Percentiles rank a stretch among this genome's conserved stretches.
Conservation (phyloP, 1,140 invertebrate species). For the Scylla paramamosain region DNA sequence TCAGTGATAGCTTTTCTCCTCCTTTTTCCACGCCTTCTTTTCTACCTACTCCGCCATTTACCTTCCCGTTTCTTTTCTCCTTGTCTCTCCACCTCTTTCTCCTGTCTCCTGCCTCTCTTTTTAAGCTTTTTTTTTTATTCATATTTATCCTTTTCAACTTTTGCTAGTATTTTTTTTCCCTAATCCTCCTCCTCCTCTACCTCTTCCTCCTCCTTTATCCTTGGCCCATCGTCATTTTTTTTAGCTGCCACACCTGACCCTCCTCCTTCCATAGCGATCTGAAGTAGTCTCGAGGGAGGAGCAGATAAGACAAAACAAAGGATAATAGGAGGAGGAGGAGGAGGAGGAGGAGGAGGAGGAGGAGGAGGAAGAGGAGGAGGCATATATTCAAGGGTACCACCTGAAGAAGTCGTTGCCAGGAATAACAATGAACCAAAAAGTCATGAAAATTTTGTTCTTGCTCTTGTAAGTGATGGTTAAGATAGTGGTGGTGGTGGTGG, state of each 20-base stretch:
- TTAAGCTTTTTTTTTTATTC: background rate
- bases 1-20: background rate
- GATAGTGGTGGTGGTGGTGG: background rate
- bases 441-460: background rate
- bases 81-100: background rate
- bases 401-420: background rate
- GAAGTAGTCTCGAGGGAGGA: slow-evolving; percentile 16
- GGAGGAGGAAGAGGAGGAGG: background rate
- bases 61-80: background rate
- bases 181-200: background rate
- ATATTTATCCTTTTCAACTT: background rate
- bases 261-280: background rate
- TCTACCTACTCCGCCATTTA: background rate
- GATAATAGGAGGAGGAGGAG: background rate
- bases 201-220: background rate
- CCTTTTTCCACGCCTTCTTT: background rate
- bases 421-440: slow-evolving; percentile 2
- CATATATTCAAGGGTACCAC: background rate
- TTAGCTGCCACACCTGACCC: background rate
- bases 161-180: too few relatives aligned
- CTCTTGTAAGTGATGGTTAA: background rate
- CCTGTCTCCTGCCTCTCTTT: background rate
- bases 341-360: background rate
- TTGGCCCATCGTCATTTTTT: background rate
- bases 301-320: slow-evolving; percentile 1